Evolutionary conservation across 2,113 vertebrate genomes (phyloP).

Genomic region (Pampusana beccarii): DNA sequence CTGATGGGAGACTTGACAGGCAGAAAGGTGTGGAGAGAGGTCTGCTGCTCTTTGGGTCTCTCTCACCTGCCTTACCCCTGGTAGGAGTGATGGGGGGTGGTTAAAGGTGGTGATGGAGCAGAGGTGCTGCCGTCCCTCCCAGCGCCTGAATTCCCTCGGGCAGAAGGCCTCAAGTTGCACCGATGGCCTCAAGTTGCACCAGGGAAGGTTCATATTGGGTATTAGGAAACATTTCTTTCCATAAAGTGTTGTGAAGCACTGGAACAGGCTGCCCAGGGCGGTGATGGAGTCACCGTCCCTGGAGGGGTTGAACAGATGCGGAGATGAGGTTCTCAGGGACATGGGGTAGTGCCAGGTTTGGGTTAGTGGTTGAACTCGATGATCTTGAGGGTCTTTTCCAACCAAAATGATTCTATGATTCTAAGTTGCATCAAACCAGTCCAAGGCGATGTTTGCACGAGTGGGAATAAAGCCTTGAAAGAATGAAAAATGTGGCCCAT

Average conservation of each 20-base stretch:
- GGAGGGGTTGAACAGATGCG: no score
- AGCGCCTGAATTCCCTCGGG: neutral
- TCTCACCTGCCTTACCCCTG: neutral
- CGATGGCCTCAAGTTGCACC: no score
- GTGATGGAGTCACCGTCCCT: no score
- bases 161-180: neutral
- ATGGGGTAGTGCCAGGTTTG: no score
- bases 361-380: no score
- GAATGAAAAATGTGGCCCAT: neutral
- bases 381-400: no score
- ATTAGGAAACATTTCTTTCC: no score
- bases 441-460: rapidly evolving
- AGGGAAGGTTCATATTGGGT: no score
- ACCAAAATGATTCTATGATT: no score
- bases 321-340: no score
- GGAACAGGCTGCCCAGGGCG: no score
- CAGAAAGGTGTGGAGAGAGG: neutral
- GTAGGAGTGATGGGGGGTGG: neutral
- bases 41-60: neutral
- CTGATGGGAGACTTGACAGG: neutral
- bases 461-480: neutral
- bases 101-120: neutral
- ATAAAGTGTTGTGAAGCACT: no score
- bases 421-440: neutral
- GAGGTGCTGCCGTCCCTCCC: neutral